phyloP scores from a whole-genome alignment of 2,888 invertebrate species.

The Mellilla xanthometata region DNA sequence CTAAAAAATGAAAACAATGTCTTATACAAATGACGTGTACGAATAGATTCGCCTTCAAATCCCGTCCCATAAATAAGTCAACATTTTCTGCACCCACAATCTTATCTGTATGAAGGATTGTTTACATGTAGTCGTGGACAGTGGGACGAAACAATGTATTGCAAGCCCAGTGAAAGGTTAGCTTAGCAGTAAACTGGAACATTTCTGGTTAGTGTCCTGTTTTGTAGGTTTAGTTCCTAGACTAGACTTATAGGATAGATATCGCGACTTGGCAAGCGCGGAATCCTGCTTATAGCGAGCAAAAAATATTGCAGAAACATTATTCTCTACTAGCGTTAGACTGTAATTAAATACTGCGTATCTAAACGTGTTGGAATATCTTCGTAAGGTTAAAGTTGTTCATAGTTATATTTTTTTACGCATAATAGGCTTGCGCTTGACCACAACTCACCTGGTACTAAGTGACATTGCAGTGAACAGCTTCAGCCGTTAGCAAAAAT shows the following conservation, averaged over 20 bases:
- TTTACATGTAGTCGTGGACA: constrained; percentile 54
- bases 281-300: no score
- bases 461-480: no score
- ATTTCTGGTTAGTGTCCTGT: constrained; percentile 41
- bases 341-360: no score
- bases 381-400: no score
- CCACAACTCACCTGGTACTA: no score
- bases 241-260: constrained; percentile 29
- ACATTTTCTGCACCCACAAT: constrained; percentile 54
- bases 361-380: no score
- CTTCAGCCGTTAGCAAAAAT: no score
- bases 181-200: constrained; percentile 44
- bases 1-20: no score
- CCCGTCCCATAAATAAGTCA: constrained; percentile 48
- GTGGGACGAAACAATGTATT: constrained; percentile 54
- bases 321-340: no score
- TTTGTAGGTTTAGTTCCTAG: constrained; percentile 47
- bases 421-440: no score
- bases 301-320: no score
- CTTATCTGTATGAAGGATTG: constrained; percentile 67
- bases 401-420: no score
- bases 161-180: constrained; percentile 50
- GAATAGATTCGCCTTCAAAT: constrained; percentile 7
- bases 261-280: not conserved
- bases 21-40: not conserved